phyloP scores from a whole-genome alignment of 2,888 invertebrate species.

The Cylindroiulus punctatus region DNA sequence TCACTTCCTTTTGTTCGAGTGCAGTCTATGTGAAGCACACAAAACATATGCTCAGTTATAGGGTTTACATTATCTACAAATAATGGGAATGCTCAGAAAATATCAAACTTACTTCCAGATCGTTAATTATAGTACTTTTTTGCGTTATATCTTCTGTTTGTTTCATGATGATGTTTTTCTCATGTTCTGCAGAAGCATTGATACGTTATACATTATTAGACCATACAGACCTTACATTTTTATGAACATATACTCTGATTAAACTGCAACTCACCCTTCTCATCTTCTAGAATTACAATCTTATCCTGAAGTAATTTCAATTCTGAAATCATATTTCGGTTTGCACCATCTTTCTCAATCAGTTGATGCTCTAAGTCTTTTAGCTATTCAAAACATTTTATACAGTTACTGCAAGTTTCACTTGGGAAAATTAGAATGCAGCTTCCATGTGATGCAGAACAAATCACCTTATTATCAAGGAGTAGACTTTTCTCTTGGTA shows the following conservation, averaged over 20 bases:
- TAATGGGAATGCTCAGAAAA: not conserved
- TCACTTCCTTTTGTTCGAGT: not conserved
- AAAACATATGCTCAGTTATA: too few relatives aligned
- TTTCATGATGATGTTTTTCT: not conserved
- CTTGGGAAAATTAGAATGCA: not conserved
- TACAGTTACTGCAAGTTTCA: not conserved
- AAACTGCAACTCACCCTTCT: not conserved
- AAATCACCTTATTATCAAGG: not conserved
- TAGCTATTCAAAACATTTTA: not conserved
- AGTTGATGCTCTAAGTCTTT: not conserved
- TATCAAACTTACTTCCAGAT: not conserved
- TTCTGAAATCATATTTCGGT: not conserved
- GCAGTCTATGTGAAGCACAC: not conserved
- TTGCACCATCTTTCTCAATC: not conserved
- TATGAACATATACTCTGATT: not conserved
- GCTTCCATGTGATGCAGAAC: not conserved
- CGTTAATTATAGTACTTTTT: not conserved
- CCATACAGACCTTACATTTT: not conserved
- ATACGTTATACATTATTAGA: not conserved
- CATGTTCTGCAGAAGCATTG: not conserved
- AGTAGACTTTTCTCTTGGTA: not conserved
- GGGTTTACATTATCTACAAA: too few relatives aligned
- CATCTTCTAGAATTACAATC: not conserved
- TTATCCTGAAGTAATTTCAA: not conserved
- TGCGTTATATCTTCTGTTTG: not conserved